These are phyloP conservation scores for Crematogaster levior DNA, from an alignment of 2,888 invertebrate genomes.

Conservation along the genomic window DNA sequence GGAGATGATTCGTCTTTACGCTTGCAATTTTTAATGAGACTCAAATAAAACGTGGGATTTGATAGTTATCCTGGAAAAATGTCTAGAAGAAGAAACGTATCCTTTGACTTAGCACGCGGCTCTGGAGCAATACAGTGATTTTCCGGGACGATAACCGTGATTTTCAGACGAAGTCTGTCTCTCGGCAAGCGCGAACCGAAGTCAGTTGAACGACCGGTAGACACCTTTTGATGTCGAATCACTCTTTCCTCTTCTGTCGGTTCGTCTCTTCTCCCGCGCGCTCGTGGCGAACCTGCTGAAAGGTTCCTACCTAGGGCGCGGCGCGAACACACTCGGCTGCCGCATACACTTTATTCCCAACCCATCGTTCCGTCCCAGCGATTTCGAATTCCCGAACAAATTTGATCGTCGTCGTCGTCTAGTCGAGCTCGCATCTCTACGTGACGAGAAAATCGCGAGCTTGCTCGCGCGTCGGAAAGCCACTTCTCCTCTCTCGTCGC, in stretches of 20 bases:
- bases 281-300: slow-evolving; percentile 35
- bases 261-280: slow-evolving; percentile 44
- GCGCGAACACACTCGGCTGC: slow-evolving; percentile 46
- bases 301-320: slow-evolving; percentile 52
- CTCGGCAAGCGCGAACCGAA: slow-evolving; percentile 59
- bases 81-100: slow-evolving; percentile 24
- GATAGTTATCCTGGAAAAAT: slow-evolving; percentile 17
- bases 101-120: slow-evolving; percentile 46
- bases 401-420: slow-evolving; percentile 59
- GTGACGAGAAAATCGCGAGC: slow-evolving; percentile 59
- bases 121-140: slow-evolving; percentile 68
- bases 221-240: slow-evolving; percentile 74
- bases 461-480: slow-evolving; percentile 47
- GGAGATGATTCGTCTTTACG: background rate
- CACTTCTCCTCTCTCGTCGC: slow-evolving; percentile 36
- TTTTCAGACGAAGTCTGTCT: slow-evolving; percentile 64
- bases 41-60: background rate
- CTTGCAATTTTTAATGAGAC: background rate
- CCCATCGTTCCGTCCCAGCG: slow-evolving; percentile 51
- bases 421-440: slow-evolving; percentile 56
- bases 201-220: slow-evolving; percentile 56
- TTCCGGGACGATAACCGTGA: slow-evolving; percentile 70
- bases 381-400: slow-evolving; percentile 66
- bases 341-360: slow-evolving; percentile 52
- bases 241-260: slow-evolving; percentile 44